Evolutionary conservation across 2,113 vertebrate genomes (phyloP).

Genomic region (Microtus oregoni): DNA sequence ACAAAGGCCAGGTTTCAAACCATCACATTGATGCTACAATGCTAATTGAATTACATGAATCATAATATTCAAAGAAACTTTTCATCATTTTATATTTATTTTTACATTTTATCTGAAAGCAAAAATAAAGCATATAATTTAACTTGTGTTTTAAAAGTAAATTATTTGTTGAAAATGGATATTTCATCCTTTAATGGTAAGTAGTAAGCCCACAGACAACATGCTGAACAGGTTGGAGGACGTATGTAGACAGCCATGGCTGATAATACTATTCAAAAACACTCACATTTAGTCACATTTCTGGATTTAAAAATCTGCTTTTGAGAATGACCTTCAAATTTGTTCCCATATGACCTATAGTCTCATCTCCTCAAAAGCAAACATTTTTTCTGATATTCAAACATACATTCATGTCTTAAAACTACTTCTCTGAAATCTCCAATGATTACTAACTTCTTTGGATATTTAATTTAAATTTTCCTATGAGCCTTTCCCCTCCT

Average conservation of each 20-base stretch:
- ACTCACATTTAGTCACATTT: background rate
- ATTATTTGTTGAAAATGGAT: background rate
- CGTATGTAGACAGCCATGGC: background rate
- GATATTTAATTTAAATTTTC: slow-evolving; percentile 59
- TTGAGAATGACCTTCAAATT: slow-evolving; percentile 42
- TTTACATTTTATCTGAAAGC: background rate
- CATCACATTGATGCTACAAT: background rate
- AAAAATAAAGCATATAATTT: background rate
- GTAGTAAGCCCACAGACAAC: background rate
- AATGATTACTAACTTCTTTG: background rate
- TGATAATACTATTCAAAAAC: background rate
- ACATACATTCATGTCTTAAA: slow-evolving; percentile 49
- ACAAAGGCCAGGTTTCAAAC: too few relatives aligned
- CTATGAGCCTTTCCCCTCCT: background rate
- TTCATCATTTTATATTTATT: background rate
- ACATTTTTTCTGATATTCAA: slow-evolving; percentile 41
- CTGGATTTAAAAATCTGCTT: background rate
- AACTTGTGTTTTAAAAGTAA: slow-evolving; percentile 45
- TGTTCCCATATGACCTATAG: background rate
- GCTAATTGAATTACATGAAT: background rate
- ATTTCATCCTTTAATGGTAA: background rate
- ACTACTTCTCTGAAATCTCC: slow-evolving; percentile 21
- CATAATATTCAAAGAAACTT: background rate
- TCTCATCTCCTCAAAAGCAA: slow-evolving; percentile 38
- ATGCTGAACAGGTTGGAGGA: fast-evolving